These are phyloP conservation scores for Macrobrachium nipponense DNA, from an alignment of 1,140 invertebrate genomes.

Conservation along the genomic window DNA sequence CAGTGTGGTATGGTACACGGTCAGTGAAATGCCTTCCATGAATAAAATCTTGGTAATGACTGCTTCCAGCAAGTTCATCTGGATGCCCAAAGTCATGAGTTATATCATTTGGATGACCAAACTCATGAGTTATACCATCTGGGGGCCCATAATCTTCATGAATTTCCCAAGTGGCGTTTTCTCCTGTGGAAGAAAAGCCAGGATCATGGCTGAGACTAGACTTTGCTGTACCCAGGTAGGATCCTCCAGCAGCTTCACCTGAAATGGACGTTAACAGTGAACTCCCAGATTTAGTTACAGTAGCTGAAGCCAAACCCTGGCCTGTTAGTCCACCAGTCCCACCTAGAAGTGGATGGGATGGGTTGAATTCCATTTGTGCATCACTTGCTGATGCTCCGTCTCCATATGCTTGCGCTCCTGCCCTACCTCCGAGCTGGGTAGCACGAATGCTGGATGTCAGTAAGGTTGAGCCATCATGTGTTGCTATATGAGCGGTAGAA, in stretches of 20 bases:
- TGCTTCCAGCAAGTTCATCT: no score
- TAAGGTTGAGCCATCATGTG: neutral
- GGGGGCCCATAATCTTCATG: neutral
- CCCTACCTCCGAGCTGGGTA: slow-evolving; percentile 22
- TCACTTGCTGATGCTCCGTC: slow-evolving; percentile 1
- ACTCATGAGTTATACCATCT: no score
- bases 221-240: slow-evolving; percentile 37
- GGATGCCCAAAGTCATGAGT: no score
- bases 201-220: slow-evolving; percentile 9
- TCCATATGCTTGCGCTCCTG: slow-evolving; percentile 25
- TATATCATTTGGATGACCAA: no score
- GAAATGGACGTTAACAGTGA: slow-evolving; percentile 31
- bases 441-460: slow-evolving; percentile 22
- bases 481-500: neutral
- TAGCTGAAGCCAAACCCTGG: slow-evolving; percentile 41
- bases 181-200: neutral
- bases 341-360: neutral
- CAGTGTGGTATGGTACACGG: no score
- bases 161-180: neutral
- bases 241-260: slow-evolving; percentile 5
- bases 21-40: no score
- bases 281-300: neutral
- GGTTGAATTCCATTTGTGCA: slow-evolving; percentile 42
- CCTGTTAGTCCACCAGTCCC: neutral
- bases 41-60: no score